Conservation (phyloP, 2,888 invertebrate species). For the Chrysolina oricalcia region DNA sequence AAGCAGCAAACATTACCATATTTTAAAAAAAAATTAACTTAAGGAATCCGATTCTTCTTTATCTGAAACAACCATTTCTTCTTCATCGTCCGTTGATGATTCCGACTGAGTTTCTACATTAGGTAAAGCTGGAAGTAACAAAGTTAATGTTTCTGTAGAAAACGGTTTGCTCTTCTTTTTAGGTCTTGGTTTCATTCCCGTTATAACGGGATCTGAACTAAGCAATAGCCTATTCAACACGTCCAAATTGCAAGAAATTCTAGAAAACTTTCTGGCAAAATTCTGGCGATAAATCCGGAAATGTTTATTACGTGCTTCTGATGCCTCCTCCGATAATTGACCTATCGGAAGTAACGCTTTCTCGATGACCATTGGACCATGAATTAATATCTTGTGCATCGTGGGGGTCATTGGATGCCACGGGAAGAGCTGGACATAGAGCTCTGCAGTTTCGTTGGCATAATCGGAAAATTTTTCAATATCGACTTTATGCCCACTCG, state of each 20-base stretch:
- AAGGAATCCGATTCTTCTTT: background rate
- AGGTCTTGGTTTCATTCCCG: background rate
- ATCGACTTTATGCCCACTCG: constrained; percentile 51
- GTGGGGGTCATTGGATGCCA: constrained; percentile 53
- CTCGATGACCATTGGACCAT: background rate
- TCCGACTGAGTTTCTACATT: background rate
- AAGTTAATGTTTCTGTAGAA: background rate
- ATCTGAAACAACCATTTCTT: background rate
- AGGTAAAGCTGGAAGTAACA: background rate
- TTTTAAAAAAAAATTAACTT: background rate
- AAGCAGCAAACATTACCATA: background rate
- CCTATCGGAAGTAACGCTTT: background rate
- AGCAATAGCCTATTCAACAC: background rate
- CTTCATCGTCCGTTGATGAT: background rate
- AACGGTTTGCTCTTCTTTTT: background rate
- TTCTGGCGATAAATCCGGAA: background rate
- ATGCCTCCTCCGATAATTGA: background rate
- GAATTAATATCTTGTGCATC: constrained; percentile 30
- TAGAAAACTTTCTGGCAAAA: constrained; percentile 37
- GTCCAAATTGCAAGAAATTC: background rate
- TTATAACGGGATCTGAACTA: background rate
- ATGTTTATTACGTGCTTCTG: background rate
- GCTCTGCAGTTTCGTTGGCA: too few relatives aligned
- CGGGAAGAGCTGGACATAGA: constrained; percentile 46
- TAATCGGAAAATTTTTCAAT: constrained; percentile 42